Percentiles rank a stretch among this genome's conserved stretches.
These are phyloP conservation scores for Bathynomus jamesi DNA, from an alignment of 1,140 invertebrate species.

Conservation along the genomic window DNA sequence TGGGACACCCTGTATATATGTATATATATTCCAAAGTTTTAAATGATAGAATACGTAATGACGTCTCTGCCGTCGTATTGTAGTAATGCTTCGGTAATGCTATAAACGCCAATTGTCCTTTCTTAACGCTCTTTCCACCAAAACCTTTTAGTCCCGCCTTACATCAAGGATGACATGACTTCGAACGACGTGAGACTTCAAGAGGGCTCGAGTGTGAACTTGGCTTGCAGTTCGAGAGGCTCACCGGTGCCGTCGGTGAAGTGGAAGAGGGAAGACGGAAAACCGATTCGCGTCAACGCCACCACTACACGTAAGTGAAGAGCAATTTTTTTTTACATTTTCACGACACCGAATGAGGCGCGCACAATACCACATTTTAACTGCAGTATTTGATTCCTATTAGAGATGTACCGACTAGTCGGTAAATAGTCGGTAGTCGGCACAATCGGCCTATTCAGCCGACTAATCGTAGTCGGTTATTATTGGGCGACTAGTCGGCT, in stretches of 20 bases:
- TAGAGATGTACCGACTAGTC: no score
- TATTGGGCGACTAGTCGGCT: no score
- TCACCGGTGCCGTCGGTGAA: conserved; percentile 45
- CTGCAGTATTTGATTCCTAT: no score
- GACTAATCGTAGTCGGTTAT: no score
- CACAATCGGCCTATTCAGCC: no score
- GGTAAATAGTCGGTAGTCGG: no score
- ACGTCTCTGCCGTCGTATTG: no score
- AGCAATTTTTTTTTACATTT: no score
- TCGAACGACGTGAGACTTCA: conserved; percentile 37
- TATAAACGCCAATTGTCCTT: no score
- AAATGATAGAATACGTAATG: no score
- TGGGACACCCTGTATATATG: no score
- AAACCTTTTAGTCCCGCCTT: conserved; percentile 37
- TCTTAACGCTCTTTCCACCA: not conserved
- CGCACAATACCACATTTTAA: not conserved
- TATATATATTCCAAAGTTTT: not conserved
- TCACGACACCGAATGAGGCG: not conserved
- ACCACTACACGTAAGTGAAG: conserved; percentile 16
- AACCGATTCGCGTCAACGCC: conserved; percentile 52
- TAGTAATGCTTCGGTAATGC: no score
- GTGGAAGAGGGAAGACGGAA: conserved; percentile 47
- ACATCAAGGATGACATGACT: conserved; percentile 43
- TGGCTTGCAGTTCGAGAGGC: conserved; percentile 42
- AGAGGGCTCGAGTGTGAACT: conserved; percentile 38